Evolutionary conservation across 2,797 vertebrate species (phyloP).

Genomic region (Paramormyrops hopkinsi): DNA sequence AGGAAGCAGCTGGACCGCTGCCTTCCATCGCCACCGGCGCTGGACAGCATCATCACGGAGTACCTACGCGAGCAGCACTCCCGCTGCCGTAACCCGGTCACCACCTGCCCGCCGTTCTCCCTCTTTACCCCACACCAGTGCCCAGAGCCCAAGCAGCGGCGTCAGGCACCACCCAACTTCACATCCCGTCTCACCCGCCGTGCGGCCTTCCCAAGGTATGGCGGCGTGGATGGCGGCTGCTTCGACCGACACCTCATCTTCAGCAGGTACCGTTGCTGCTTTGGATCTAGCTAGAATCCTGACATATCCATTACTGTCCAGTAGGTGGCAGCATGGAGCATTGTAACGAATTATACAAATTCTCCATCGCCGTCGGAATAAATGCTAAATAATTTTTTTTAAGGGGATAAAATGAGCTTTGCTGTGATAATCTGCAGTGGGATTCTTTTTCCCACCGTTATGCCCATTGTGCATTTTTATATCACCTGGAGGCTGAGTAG

Average conservation of each 20-base stretch:
- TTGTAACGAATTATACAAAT: background rate
- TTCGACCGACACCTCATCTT: conserved; percentile 98
- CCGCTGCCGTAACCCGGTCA: conserved; percentile 98
- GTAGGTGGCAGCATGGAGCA: background rate
- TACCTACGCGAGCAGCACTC: conserved; percentile 97
- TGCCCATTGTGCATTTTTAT: background rate
- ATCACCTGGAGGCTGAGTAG: background rate
- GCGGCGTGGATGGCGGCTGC: conserved; percentile 94
- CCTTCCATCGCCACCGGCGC: conserved; percentile 88
- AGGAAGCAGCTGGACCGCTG: conserved; percentile 96
- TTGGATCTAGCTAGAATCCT: background rate
- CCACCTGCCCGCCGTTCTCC: conserved; percentile 96
- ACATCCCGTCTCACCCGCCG: conserved; percentile 87
- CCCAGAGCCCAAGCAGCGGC: conserved; percentile 97
- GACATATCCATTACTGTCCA: background rate
- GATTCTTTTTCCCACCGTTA: background rate
- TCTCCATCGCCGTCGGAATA: background rate
- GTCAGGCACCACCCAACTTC: conserved; percentile 94
- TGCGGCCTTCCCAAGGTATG: conserved; percentile 94
- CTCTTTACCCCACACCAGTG: conserved; percentile 98
- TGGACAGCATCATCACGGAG: conserved; percentile 98
- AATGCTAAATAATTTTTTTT: background rate
- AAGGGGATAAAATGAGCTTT: background rate
- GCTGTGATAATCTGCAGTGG: background rate
- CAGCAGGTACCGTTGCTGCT: conserved; percentile 71